Percentiles rank a stretch among this genome's conserved stretches.
Conservation (phyloP, 1,140 invertebrate genomes). For the Drosophila ambigua region DNA sequence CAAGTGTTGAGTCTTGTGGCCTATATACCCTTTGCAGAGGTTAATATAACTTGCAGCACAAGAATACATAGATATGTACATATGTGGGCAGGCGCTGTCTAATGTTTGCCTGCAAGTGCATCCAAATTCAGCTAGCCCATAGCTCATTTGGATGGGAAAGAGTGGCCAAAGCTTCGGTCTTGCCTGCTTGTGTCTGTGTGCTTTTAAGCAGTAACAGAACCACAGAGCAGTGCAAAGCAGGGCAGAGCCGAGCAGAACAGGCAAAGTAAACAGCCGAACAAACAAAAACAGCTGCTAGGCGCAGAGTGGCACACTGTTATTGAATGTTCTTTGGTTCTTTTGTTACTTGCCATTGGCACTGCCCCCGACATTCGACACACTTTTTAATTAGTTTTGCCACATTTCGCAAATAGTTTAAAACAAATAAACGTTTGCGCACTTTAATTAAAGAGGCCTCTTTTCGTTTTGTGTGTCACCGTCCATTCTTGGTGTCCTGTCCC, state of each 20-base stretch:
- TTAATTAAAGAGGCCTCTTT: slow-evolving; percentile 60
- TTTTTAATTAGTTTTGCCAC: slow-evolving; percentile 79
- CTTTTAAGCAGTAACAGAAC: no score
- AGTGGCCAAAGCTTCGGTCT: no score
- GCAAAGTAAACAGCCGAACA: slow-evolving; percentile 35
- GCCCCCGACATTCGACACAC: slow-evolving; percentile 61
- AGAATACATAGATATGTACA: no score
- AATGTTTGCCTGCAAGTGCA: no score
- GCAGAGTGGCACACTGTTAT: not conserved
- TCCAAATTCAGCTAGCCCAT: no score
- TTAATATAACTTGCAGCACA: no score
- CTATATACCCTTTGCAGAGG: not conserved
- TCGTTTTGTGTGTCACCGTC: slow-evolving; percentile 7
- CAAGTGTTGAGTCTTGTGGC: slow-evolving; percentile 49
- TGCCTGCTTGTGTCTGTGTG: not conserved
- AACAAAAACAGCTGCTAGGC: slow-evolving; percentile 40
- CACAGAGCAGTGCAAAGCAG: no score
- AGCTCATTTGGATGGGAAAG: no score
- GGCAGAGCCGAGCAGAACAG: slow-evolving; percentile 1
- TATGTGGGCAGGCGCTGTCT: no score
- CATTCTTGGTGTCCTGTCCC: no score
- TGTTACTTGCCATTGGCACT: slow-evolving; percentile 73
- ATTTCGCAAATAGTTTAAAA: slow-evolving; percentile 76
- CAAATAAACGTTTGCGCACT: slow-evolving; percentile 64
- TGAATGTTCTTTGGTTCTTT: slow-evolving; percentile 32